phyloP scores from a whole-genome alignment of 2,113 vertebrate species.

The Anser cygnoides region DNA sequence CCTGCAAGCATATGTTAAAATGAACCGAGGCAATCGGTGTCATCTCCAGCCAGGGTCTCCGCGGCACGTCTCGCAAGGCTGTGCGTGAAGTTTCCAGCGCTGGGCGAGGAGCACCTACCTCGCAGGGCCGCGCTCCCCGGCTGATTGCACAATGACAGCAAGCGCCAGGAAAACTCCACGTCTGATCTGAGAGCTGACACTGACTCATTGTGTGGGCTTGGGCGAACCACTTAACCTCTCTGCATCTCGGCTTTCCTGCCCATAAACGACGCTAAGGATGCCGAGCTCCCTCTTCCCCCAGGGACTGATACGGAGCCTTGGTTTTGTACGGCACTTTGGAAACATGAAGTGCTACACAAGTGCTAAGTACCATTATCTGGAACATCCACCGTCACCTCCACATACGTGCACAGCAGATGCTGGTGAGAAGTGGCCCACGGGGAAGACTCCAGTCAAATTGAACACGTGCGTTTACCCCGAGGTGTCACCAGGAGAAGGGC shows the following conservation, averaged over 20 bases:
- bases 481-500: neutral
- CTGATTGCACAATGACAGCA: constrained; percentile 11
- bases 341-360: constrained; percentile 28
- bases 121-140: neutral
- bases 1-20: neutral
- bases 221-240: constrained; percentile 56
- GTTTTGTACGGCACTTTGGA: neutral
- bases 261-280: constrained; percentile 45
- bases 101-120: constrained; percentile 21
- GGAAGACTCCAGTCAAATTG: neutral
- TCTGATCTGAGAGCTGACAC: constrained; percentile 40
- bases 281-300: neutral
- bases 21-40: neutral
- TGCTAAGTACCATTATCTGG: constrained; percentile 28
- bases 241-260: constrained; percentile 5
- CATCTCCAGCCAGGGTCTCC: neutral
- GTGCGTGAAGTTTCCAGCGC: neutral
- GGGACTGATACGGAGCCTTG: constrained; percentile 5
- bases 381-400: neutral
- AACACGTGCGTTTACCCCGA: neutral
- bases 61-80: neutral
- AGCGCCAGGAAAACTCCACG: constrained; percentile 25
- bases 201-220: constrained; percentile 40
- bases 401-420: neutral
- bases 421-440: neutral